A percentile compares a stretch with the other conserved stretches of the same genome.
Evolutionary conservation across 1,140 invertebrate genomes (phyloP).

Genomic region (Drosophila nigrodunni): DNA sequence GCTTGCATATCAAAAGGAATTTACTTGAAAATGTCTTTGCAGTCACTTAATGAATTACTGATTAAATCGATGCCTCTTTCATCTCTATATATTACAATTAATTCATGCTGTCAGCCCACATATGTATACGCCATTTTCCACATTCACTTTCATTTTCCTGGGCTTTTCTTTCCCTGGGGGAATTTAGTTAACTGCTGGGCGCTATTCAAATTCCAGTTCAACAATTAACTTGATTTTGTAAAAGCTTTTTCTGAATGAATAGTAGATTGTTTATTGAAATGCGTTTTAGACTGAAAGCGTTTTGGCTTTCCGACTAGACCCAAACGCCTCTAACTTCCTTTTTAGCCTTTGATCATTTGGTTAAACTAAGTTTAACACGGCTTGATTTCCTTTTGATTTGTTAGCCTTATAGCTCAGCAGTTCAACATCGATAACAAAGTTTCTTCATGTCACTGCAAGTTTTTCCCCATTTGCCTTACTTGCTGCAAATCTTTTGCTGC

Average conservation of each 20-base stretch:
- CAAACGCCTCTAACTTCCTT: no score
- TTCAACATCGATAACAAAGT: no score
- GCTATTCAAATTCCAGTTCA: background rate
- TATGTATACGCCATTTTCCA: background rate
- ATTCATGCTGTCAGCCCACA: constrained; percentile 2
- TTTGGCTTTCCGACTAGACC: no score
- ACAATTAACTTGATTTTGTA: background rate
- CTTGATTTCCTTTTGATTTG: no score
- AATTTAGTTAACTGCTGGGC: background rate
- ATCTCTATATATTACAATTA: constrained; percentile 8
- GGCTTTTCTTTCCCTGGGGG: background rate
- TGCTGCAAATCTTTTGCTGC: background rate
- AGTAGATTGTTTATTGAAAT: no score
- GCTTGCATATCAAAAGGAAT: constrained; percentile 18
- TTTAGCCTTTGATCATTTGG: no score
- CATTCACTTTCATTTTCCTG: background rate
- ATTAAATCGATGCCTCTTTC: constrained; percentile 33
- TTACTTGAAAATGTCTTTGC: constrained; percentile 8
- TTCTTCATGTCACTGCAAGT: no score
- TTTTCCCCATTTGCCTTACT: no score
- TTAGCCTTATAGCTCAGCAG: no score
- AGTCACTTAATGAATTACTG: constrained; percentile 10
- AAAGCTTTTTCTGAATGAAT: background rate
- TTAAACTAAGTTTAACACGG: no score
- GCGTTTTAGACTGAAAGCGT: no score